phyloP scores from a whole-genome alignment of 2,113 vertebrate genomes.

The Lontra canadensis region DNA sequence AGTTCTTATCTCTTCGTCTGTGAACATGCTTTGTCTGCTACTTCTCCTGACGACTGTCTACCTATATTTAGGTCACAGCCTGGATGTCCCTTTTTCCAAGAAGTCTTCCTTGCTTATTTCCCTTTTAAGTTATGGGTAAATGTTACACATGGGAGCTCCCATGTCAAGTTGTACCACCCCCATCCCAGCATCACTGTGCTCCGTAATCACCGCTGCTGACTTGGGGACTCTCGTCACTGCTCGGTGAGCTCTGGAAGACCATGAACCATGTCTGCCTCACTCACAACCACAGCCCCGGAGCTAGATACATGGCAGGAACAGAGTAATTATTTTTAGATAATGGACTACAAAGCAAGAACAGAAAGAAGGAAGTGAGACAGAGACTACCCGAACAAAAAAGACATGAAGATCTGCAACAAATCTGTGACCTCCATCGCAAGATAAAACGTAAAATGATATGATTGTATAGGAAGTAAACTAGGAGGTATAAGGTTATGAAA shows the following conservation, averaged over 20 bases:
- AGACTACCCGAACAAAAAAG: not conserved
- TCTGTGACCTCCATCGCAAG: no score
- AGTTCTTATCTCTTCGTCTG: not conserved
- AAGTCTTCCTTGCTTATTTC: not conserved
- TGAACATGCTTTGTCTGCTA: not conserved
- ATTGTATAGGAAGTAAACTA: not conserved
- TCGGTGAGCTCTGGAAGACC: not conserved
- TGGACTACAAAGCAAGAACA: not conserved
- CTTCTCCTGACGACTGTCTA: not conserved
- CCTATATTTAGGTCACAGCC: not conserved
- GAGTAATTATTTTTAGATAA: not conserved
- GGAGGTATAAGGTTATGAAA: not conserved
- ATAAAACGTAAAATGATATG: not conserved
- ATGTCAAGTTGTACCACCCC: not conserved
- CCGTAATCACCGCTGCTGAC: not conserved
- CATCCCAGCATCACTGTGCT: not conserved
- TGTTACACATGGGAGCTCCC: not conserved
- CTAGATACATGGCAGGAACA: not conserved
- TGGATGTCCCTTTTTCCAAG: not conserved
- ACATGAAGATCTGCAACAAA: not conserved
- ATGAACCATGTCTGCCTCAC: not conserved
- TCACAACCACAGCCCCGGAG: not conserved
- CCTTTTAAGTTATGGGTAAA: not conserved
- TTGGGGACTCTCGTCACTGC: not conserved
- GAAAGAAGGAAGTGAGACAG: not conserved